These are phyloP conservation scores for Trachops cirrhosus DNA, from an alignment of 2,797 vertebrate genomes.

Conservation along the genomic window DNA sequence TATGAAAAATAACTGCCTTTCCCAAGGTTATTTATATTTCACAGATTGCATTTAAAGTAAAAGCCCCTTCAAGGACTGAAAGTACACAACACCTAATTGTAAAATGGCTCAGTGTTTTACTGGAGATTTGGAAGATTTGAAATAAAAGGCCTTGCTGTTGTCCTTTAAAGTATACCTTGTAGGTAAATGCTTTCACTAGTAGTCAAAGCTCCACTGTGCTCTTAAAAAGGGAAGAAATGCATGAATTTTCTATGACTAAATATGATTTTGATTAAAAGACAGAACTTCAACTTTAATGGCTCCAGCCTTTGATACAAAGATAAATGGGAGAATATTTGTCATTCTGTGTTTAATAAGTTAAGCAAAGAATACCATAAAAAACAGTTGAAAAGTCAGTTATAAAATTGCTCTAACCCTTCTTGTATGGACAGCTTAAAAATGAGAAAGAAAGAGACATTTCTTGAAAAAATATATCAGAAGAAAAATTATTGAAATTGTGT, in stretches of 20 bases:
- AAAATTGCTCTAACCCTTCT: constrained; percentile 64
- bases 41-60: not conserved
- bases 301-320: constrained; percentile 32
- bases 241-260: not conserved
- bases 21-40: constrained; percentile 7
- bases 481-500: constrained; percentile 50
- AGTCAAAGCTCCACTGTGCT: not conserved
- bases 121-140: not conserved
- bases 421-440: constrained; percentile 8
- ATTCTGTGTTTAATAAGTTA: constrained; percentile 59
- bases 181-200: not conserved
- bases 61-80: not conserved
- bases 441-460: not conserved
- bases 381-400: constrained; percentile 71
- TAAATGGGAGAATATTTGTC: constrained; percentile 49
- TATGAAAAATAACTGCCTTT: not conserved
- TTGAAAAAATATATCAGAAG: constrained; percentile 51
- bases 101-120: not conserved
- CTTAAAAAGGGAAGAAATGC: not conserved
- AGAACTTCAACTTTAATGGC: not conserved
- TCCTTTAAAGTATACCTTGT: not conserved
- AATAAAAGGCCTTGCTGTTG: not conserved
- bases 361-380: constrained; percentile 69
- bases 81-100: not conserved
- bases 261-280: constrained; percentile 40